Percentiles rank a stretch among this genome's conserved stretches.
Conservation (phyloP, 2,797 vertebrate genomes). For the Thripadectes ignobilis region DNA sequence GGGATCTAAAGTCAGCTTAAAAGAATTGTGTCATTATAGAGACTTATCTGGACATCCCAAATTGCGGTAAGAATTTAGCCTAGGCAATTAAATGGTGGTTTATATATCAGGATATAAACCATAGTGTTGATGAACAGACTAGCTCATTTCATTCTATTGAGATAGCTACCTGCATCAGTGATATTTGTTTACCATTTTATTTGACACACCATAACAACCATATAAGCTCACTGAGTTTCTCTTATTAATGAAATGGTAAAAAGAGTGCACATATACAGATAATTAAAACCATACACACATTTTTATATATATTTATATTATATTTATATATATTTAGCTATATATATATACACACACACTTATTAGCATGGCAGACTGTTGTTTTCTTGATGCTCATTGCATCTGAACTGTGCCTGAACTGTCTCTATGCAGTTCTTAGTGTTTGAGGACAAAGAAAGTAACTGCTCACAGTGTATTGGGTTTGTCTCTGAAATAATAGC, state of each 20-base stretch:
- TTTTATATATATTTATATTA: too few species aligned
- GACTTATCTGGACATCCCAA: background rate
- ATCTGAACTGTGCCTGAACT: constrained; percentile 76
- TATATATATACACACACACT: background rate
- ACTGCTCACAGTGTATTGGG: constrained; percentile 51
- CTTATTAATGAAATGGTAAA: background rate
- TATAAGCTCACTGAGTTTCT: background rate
- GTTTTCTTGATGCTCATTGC: background rate
- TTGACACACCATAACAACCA: background rate
- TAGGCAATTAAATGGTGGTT: background rate
- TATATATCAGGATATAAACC: background rate
- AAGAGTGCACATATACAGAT: background rate
- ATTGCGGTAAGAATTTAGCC: background rate
- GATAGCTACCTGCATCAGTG: background rate
- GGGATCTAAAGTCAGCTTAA: background rate
- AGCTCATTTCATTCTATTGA: background rate
- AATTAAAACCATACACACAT: background rate
- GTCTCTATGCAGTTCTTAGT: background rate
- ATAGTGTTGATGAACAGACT: background rate
- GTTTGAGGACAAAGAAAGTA: constrained; percentile 66
- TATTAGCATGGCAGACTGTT: background rate
- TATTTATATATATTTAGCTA: background rate
- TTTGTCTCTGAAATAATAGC: constrained; percentile 69
- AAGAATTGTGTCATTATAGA: background rate
- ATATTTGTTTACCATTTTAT: background rate